These are phyloP conservation scores for cattle (Bos taurus) DNA, from an alignment of 2,113 vertebrate species.

Conservation along the genomic window ARS-UCD2.0 NC_037348.1:57090001-57090500, in stretches of 20 bases:
- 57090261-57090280: background rate
- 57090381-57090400: background rate
- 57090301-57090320: background rate
- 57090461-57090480: background rate
- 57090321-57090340: background rate
- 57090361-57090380: rapidly evolving
- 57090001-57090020: conserved; percentile 52
- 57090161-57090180: conserved; percentile 37
- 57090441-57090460: background rate
- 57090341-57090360: background rate
- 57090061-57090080: background rate
- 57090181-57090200: background rate
- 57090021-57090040: conserved; percentile 8
- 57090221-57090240: conserved; percentile 26
- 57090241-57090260: background rate
- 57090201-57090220: conserved; percentile 17
- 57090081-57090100: conserved; percentile 8
- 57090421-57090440: background rate
- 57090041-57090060: conserved; percentile 37
- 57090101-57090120: background rate
- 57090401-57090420: background rate
- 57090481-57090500: background rate
- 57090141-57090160: background rate
- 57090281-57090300: background rate
- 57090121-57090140: background rate